These are phyloP conservation scores for Parazoanthus swiftii DNA, from an alignment of 92 coral and sea anemone genomes.

Conservation along the genomic window DNA sequence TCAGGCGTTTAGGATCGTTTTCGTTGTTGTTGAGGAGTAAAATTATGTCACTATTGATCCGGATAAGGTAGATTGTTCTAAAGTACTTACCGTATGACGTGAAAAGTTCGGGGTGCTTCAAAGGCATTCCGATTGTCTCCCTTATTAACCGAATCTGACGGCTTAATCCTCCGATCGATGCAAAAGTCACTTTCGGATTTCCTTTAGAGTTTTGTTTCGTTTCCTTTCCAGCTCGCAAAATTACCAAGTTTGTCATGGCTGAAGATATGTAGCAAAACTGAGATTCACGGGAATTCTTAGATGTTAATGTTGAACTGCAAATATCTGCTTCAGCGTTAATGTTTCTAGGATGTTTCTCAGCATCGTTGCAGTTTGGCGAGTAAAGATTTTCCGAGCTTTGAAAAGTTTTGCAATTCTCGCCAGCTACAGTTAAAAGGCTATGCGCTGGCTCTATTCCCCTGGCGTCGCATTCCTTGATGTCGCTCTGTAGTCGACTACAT, in stretches of 20 bases:
- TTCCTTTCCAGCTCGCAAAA: slow-evolving; percentile 51
- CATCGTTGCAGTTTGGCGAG: not conserved
- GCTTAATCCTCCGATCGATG: slow-evolving; percentile 82
- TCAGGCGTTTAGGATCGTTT: too few relatives aligned
- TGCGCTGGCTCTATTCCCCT: not conserved
- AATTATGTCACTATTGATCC: too few relatives aligned
- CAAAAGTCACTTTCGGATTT: slow-evolving; percentile 61
- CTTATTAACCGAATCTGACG: slow-evolving; percentile 77
- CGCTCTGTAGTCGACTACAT: not conserved
- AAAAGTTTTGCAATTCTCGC: not conserved
- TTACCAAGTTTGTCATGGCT: slow-evolving; percentile 64
- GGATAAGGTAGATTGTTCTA: not conserved
- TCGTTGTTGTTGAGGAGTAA: too few relatives aligned
- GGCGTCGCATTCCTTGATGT: not conserved
- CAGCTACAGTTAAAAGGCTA: not conserved
- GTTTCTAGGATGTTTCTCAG: not conserved
- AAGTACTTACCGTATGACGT: slow-evolving; percentile 75
- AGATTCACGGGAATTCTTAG: not conserved
- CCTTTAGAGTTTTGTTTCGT: not conserved
- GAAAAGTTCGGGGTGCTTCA: slow-evolving; percentile 80
- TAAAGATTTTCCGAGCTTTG: not conserved
- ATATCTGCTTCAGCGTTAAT: not conserved
- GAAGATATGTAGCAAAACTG: slow-evolving; percentile 73
- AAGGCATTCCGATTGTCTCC: slow-evolving; percentile 90
- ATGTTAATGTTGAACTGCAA: not conserved